A percentile compares a stretch with the other conserved stretches of the same genome.
Conservation (phyloP, 2,113 vertebrate species). For the Crocuta crocuta region DNA sequence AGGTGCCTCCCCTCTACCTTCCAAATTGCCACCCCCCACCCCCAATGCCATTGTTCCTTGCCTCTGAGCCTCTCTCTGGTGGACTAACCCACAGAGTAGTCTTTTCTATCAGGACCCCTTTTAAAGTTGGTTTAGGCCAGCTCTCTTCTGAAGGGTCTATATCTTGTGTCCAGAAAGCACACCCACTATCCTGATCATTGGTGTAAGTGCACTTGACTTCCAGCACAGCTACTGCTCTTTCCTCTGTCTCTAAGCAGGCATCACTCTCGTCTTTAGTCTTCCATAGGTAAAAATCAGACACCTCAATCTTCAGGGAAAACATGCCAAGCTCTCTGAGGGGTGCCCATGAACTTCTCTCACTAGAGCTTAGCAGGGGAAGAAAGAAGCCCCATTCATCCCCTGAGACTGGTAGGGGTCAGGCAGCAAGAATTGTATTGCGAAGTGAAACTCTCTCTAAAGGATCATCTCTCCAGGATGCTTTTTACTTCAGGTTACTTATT, state of each 20-base stretch:
- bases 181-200: not conserved
- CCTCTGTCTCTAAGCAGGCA: not conserved
- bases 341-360: not conserved
- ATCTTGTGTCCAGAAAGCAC: not conserved
- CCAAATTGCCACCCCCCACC: accelerated
- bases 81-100: not conserved
- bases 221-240: not conserved
- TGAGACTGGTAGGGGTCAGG: not conserved
- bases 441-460: constrained; percentile 38
- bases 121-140: not conserved
- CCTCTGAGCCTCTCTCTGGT: not conserved
- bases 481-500: constrained; percentile 66
- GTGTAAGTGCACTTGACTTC: not conserved
- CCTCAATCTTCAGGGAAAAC: not conserved
- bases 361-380: not conserved
- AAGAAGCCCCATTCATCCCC: not conserved
- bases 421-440: not conserved
- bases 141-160: not conserved
- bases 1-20: not conserved
- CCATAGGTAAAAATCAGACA: not conserved
- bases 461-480: not conserved
- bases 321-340: not conserved
- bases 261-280: not conserved
- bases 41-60: no score
- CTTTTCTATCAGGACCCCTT: not conserved